Percentiles rank a stretch among this genome's conserved stretches.
Evolutionary conservation across 2,797 vertebrate genomes (phyloP).

Genomic region (Apogon talboti): DNA sequence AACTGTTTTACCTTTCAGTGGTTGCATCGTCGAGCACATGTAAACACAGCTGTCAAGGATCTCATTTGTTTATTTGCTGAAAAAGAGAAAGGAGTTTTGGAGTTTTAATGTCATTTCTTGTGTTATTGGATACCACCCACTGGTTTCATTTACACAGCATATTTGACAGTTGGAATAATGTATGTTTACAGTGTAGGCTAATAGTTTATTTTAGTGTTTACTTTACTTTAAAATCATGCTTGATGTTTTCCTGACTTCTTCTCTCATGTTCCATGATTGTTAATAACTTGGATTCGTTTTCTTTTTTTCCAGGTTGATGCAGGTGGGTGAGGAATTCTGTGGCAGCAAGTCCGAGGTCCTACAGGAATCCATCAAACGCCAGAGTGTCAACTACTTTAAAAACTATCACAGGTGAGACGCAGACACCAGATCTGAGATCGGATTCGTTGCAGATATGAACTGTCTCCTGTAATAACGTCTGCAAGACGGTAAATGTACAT

Average conservation of each 20-base stretch:
- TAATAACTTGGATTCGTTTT: neutral
- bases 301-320: constrained; percentile 88
- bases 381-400: constrained; percentile 98
- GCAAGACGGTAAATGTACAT: neutral
- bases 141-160: constrained; percentile 36
- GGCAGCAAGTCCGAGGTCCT: constrained; percentile 97
- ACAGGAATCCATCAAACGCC: constrained; percentile 97
- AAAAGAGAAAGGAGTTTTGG: constrained; percentile 11
- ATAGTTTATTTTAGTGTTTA: neutral
- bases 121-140: constrained; percentile 9
- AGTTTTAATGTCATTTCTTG: constrained; percentile 5
- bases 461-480: neutral
- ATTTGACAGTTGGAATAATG: neutral
- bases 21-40: neutral
- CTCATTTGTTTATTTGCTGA: constrained; percentile 50
- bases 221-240: neutral
- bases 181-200: neutral
- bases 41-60: constrained; percentile 35
- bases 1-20: neutral
- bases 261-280: neutral
- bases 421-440: neutral
- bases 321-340: constrained; percentile 98
- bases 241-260: neutral
- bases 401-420: constrained; percentile 95
- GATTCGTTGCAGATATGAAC: no score